Evolutionary conservation across 1,140 invertebrate genomes (phyloP).

Genomic region (Calosoma granatense): DNA sequence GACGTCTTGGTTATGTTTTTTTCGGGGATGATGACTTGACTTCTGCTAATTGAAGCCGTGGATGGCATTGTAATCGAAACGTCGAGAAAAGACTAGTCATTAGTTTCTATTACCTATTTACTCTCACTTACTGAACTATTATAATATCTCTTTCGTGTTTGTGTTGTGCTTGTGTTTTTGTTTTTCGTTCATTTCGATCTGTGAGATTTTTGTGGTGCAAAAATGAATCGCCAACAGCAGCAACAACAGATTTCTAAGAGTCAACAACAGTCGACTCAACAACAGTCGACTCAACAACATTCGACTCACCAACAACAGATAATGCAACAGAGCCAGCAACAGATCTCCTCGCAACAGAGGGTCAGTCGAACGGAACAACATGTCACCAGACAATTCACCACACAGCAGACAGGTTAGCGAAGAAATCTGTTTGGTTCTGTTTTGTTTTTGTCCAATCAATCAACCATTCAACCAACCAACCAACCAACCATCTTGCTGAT

Average conservation of each 20-base stretch:
- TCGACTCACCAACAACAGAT: slow-evolving; percentile 42
- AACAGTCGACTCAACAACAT: slow-evolving; percentile 43
- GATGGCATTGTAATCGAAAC: slow-evolving; percentile 33
- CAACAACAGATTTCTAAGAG: slow-evolving; percentile 31
- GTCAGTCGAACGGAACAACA: slow-evolving; percentile 61
- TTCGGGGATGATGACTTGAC: slow-evolving; percentile 76
- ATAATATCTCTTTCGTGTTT: slow-evolving; percentile 23
- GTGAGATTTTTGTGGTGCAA: slow-evolving; percentile 31
- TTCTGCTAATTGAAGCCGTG: slow-evolving; percentile 62
- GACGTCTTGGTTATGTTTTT: slow-evolving; percentile 66
- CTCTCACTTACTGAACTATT: slow-evolving; percentile 18
- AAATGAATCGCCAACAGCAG: slow-evolving; percentile 35
- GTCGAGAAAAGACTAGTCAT: slow-evolving; percentile 16
- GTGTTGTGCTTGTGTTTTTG: slow-evolving; percentile 21
- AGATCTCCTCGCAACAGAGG: slow-evolving; percentile 51
- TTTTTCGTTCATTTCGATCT: slow-evolving; percentile 13
- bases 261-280: slow-evolving; percentile 22
- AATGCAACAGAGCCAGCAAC: slow-evolving; percentile 42
- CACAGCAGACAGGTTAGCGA: slow-evolving; percentile 68
- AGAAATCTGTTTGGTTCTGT: background rate
- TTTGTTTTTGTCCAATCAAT: background rate
- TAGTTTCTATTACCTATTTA: background rate
- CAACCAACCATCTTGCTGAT: background rate
- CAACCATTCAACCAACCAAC: background rate
- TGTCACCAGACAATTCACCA: slow-evolving; percentile 63